These are phyloP conservation scores for Drosophila multiciliata DNA, from an alignment of 2,888 invertebrate genomes.

Conservation along the genomic window DNA sequence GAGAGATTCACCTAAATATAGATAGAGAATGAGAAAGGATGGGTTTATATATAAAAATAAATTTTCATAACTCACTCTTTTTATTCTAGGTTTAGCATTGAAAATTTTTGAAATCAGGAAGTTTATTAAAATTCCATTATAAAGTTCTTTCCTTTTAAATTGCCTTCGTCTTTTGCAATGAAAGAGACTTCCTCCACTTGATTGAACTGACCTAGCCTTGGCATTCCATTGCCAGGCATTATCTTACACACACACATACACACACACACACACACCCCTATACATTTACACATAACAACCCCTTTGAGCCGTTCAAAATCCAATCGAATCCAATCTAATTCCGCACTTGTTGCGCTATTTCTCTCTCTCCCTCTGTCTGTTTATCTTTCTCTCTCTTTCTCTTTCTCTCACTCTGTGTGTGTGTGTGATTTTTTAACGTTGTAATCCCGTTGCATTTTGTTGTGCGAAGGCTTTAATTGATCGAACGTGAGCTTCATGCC, in stretches of 20 bases:
- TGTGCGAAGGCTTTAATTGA: slow-evolving; percentile 76
- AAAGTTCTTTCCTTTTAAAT: neutral
- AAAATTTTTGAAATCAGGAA: neutral
- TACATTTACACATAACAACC: slow-evolving; percentile 17
- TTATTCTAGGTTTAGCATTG: neutral
- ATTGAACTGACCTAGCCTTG: slow-evolving; percentile 41
- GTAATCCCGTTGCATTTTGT: slow-evolving; percentile 44
- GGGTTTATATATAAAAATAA: neutral
- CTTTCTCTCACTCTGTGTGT: neutral
- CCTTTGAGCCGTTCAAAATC: slow-evolving; percentile 43
- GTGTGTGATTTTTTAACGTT: slow-evolving; percentile 7
- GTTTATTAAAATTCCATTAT: neutral
- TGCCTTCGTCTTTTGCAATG: slow-evolving; percentile 5
- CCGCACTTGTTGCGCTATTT: slow-evolving; percentile 39
- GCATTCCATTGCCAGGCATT: slow-evolving; percentile 40
- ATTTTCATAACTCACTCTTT: neutral
- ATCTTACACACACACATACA: slow-evolving; percentile 4
- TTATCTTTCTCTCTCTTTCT: neutral
- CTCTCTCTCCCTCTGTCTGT: neutral
- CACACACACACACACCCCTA: neutral
- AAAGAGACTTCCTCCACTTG: slow-evolving; percentile 20
- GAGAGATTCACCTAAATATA: neutral
- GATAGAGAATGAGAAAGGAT: neutral
- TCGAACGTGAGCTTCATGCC: slow-evolving; percentile 75
- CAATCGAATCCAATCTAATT: slow-evolving; percentile 49